phyloP scores from a whole-genome alignment of 2,113 vertebrate genomes.

The Sinocyclocheilus anshuiensis region DNA sequence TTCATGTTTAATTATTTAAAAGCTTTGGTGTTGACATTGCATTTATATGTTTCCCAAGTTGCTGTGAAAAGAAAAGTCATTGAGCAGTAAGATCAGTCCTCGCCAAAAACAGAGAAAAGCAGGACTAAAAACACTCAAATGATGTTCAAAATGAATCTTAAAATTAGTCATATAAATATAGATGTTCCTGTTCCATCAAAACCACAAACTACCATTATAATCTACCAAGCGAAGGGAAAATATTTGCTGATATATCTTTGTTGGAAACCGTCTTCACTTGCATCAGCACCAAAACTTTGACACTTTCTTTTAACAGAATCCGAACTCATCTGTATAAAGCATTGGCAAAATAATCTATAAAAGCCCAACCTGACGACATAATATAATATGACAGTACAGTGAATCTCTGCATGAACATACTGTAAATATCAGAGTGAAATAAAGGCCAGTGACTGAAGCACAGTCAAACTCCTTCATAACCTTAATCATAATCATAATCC shows the following conservation, averaged over 20 bases:
- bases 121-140: neutral
- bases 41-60: neutral
- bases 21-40: neutral
- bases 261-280: neutral
- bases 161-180: neutral
- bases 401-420: constrained; percentile 9
- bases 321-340: neutral
- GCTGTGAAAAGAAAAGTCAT: neutral
- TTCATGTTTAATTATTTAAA: neutral
- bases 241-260: neutral
- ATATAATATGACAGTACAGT: neutral
- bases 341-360: neutral
- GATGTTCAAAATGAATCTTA: neutral
- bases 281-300: neutral
- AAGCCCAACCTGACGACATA: neutral
- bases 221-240: neutral
- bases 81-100: neutral
- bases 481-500: too few species aligned
- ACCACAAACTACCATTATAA: neutral
- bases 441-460: neutral
- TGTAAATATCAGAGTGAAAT: constrained; percentile 13
- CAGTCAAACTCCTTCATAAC: neutral
- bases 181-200: neutral
- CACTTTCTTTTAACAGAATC: neutral
- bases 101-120: neutral